Evolutionary conservation across 2,888 invertebrate genomes (phyloP), one percentile per base, ranked within the genome.

Genomic region (Hemaris fuciformis): DNA sequence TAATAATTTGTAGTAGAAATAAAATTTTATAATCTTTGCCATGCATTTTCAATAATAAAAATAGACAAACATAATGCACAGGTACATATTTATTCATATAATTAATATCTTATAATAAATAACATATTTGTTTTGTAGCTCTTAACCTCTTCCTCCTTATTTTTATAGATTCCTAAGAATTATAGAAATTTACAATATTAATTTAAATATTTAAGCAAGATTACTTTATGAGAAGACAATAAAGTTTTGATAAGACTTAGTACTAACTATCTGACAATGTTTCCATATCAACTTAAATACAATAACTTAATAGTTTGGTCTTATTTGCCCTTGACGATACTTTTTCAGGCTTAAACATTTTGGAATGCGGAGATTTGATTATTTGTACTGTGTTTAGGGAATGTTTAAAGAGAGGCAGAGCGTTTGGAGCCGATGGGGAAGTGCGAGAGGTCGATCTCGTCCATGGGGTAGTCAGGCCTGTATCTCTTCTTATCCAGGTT

Each of bases 401-500:
- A 41, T 38, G 15, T 48, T 61, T 61, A 61, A 13, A 34, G 22
- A n/a, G 42, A 18, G 53, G 48, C 22, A 18, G 61, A 86, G 41
- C 90, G 80, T 64, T 89, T 89, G 59, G 88, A 88, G 62, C 91
- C 89, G 68, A 90, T 87, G 71, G 91, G 91, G 75, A 91, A 87
- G 59, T 83, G 81, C n/a, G 91, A 89, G 13, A 89, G 81, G 73
- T 91, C 91, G 58, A 91, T 90, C 76, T 91, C 90, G 67, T 91
- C 91, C 87, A 91, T 88, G 69, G 89, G 89, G 79, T 82, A 87
- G 75, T 90, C 90, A 7, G 85, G 83, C 70, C 84, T 78, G 76
- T 80, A 83, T 64, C 88, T 79, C 71, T 90, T 90, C 83, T 87
- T 85, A 69, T 83, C 84, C 67, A 76, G 80, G 61, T 65, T 79